Conservation (phyloP, 2,888 invertebrate species). For the Pyrocoelia pectoralis region DNA sequence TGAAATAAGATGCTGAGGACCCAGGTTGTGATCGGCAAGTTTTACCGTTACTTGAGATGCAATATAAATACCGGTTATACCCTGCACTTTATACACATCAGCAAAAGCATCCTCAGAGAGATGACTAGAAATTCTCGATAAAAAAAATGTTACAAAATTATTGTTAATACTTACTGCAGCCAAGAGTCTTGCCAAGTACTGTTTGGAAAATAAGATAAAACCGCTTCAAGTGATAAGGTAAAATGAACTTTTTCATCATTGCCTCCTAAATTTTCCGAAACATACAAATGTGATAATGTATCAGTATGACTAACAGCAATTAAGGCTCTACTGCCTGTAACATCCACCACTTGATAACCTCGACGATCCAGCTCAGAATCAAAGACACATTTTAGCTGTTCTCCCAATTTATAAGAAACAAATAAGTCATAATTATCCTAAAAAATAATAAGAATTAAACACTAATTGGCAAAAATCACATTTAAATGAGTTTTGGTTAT, state of each 20-base stretch:
- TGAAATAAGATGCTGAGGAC: conserved; percentile 79
- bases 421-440: conserved; percentile 69
- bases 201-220: conserved; percentile 86
- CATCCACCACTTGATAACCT: conserved; percentile 86
- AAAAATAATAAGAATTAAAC: conserved; percentile 28
- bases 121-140: conserved; percentile 64
- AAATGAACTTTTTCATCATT: conserved; percentile 71
- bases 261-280: conserved; percentile 72
- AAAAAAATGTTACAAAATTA: too few relatives aligned
- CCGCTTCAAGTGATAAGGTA: conserved; percentile 78
- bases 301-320: conserved; percentile 83
- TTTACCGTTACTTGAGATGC: conserved; percentile 77
- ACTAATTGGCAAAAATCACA: too few relatives aligned
- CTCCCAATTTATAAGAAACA: conserved; percentile 78
- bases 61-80: conserved; percentile 87
- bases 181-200: conserved; percentile 82
- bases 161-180: conserved; percentile 68
- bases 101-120: conserved; percentile 84
- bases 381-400: conserved; percentile 78
- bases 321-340: conserved; percentile 80
- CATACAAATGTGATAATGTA: conserved; percentile 78
- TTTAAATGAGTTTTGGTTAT: too few relatives aligned
- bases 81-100: conserved; percentile 88
- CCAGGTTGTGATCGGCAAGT: conserved; percentile 65
- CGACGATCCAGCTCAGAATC: conserved; percentile 70